Evolutionary conservation across 2,888 invertebrate species (phyloP).

Genomic region (Alloplasta piceator): DNA sequence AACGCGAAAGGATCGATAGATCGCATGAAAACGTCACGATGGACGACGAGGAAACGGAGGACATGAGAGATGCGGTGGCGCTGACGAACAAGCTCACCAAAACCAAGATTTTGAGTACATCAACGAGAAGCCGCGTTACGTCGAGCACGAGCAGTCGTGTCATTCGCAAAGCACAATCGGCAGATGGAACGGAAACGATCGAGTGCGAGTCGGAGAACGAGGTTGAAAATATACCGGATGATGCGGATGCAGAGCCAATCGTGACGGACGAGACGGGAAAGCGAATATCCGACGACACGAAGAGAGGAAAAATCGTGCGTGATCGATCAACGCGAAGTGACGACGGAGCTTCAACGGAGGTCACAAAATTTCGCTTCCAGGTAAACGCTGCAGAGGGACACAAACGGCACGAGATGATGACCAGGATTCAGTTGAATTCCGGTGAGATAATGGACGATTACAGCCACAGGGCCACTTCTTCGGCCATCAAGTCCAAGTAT

Average conservation of each 20-base stretch:
- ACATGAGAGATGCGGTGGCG: constrained; percentile 69
- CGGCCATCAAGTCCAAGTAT: constrained; percentile 77
- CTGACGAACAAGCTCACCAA: constrained; percentile 64
- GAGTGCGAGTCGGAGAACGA: constrained; percentile 79
- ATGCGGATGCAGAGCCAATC: constrained; percentile 57
- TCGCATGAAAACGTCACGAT: constrained; percentile 63
- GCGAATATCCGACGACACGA: constrained; percentile 64
- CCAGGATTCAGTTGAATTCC: constrained; percentile 68
- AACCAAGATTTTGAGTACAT: constrained; percentile 49
- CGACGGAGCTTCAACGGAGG: constrained; percentile 29
- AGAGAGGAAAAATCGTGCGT: constrained; percentile 27
- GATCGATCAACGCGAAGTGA: background rate
- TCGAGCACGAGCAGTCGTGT: constrained; percentile 43
- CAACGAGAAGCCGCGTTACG: constrained; percentile 48
- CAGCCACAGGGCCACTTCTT: constrained; percentile 3
- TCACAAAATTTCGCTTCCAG: constrained; percentile 49
- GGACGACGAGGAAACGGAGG: constrained; percentile 81
- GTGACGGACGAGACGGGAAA: constrained; percentile 69
- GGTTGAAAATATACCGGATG: constrained; percentile 77
- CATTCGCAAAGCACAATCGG: constrained; percentile 64
- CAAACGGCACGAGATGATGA: constrained; percentile 47
- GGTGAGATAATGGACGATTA: constrained; percentile 58
- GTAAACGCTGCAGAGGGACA: constrained; percentile 49
- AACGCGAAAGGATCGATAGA: background rate
- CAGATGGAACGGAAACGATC: constrained; percentile 77